Conservation (phyloP, 2,113 vertebrate genomes). For the Lipotes vexillifer region DNA sequence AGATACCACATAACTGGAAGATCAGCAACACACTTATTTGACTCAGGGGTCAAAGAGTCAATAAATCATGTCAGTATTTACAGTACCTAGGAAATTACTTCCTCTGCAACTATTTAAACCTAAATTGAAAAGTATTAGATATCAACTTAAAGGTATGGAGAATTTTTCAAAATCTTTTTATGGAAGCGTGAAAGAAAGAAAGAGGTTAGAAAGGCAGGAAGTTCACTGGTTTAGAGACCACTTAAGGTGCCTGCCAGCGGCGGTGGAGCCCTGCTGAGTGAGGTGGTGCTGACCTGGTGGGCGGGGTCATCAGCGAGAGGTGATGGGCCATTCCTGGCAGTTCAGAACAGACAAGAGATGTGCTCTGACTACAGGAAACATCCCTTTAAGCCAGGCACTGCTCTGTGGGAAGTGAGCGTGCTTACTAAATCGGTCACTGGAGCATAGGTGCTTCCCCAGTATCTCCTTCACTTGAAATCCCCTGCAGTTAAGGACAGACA, state of each 20-base stretch:
- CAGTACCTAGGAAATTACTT: not conserved
- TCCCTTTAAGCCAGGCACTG: not conserved
- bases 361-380: not conserved
- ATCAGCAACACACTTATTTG: not conserved
- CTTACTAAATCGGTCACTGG: not conserved
- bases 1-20: not conserved
- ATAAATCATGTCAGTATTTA: not conserved
- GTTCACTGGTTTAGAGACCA: not conserved
- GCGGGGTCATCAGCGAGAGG: not conserved
- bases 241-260: not conserved
- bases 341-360: not conserved
- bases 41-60: not conserved
- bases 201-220: not conserved
- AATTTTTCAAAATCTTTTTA: not conserved
- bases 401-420: too few relatives aligned
- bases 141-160: not conserved
- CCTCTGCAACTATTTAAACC: not conserved
- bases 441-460: not conserved
- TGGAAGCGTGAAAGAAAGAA: not conserved
- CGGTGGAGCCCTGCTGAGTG: not conserved
- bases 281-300: not conserved
- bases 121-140: not conserved
- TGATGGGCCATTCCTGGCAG: not conserved
- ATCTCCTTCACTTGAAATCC: too few relatives aligned
- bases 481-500: too few relatives aligned